These are phyloP conservation scores for pig (Sus scrofa) DNA, from an alignment of 2,113 vertebrate species.

Conservation along the genomic window DNA sequence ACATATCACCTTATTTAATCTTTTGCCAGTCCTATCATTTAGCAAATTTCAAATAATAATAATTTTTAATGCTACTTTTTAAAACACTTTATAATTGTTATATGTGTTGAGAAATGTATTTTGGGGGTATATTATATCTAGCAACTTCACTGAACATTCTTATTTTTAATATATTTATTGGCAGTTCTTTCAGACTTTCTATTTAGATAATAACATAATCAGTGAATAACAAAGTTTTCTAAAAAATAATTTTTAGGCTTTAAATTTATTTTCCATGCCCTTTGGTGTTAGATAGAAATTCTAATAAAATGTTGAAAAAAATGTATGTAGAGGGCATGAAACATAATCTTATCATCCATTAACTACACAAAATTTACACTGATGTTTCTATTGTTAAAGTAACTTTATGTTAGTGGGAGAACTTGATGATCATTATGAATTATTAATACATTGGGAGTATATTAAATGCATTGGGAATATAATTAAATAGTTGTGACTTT, in stretches of 20 bases:
- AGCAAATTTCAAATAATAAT: neutral
- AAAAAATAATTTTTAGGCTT: neutral
- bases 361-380: neutral
- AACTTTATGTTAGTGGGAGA: neutral
- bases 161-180: neutral
- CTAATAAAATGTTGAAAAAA: neutral
- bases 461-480: neutral
- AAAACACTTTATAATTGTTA: neutral
- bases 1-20: neutral
- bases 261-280: neutral
- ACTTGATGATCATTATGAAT: neutral
- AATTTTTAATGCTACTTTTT: neutral
- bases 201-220: neutral
- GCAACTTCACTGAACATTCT: neutral
- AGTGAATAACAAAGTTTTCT: neutral
- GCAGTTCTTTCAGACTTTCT: neutral
- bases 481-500: neutral
- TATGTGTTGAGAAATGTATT: neutral
- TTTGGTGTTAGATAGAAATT: neutral
- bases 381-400: neutral
- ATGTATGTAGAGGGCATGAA: neutral
- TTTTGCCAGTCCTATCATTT: neutral
- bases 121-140: neutral
- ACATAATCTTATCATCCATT: neutral
- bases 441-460: neutral